phyloP scores from a whole-genome alignment of 1,140 invertebrate genomes.

The Gonatopus flavifemur region DNA sequence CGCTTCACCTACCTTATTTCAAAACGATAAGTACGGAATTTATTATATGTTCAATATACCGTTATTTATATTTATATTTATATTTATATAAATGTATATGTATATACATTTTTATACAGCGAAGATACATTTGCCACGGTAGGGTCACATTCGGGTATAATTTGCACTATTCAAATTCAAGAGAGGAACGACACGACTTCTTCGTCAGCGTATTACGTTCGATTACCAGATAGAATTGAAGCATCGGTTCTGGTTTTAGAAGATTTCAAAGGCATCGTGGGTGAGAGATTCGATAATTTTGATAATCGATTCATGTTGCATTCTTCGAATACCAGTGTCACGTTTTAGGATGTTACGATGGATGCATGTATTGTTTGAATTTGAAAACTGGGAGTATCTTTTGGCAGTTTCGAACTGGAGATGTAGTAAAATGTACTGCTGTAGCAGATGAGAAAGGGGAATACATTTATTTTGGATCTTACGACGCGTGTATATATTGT shows the following conservation, averaged over 20 bases:
- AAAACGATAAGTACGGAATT: conserved; percentile 55
- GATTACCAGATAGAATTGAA: conserved; percentile 61
- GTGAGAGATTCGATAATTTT: conserved; percentile 25
- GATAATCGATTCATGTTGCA: background rate
- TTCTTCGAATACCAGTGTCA: background rate
- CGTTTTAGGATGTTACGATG: conserved; percentile 68
- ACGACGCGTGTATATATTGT: conserved; percentile 68
- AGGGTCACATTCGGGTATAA: conserved; percentile 65
- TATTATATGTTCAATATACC: background rate
- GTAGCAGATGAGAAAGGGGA: conserved; percentile 44
- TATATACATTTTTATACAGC: conserved; percentile 47
- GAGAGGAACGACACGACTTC: conserved; percentile 12
- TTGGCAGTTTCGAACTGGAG: conserved; percentile 66
- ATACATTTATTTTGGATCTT: conserved; percentile 67
- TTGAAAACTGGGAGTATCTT: conserved; percentile 58
- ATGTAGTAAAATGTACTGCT: conserved; percentile 70
- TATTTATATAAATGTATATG: conserved; percentile 4
- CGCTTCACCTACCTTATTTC: conserved; percentile 64
- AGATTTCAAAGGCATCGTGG: conserved; percentile 46
- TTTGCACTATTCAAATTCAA: conserved; percentile 60
- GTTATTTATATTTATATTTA: background rate
- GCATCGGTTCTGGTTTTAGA: conserved; percentile 53
- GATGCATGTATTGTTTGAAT: conserved; percentile 65
- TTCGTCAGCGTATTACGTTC: conserved; percentile 44
- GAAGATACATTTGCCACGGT: conserved; percentile 50